Conservation (phyloP, 2,888 invertebrate species). For the Pyrrhia umbra region DNA sequence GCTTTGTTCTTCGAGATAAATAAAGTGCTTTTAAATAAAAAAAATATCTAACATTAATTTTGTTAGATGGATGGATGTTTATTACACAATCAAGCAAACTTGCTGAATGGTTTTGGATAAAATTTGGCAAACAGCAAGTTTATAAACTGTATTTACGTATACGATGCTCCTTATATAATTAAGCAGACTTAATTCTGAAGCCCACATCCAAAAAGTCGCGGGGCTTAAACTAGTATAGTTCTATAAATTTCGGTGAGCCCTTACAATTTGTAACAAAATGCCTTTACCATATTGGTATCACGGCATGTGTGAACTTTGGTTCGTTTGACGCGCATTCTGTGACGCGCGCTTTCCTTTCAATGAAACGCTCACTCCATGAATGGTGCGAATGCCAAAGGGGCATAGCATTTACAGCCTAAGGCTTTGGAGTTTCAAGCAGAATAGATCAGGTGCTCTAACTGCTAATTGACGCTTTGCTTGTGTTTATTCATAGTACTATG, state of each 20-base stretch:
- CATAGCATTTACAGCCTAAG: constrained; percentile 6
- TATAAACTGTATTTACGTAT: too few relatives aligned
- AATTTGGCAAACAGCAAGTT: too few relatives aligned
- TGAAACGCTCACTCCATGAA: constrained; percentile 9
- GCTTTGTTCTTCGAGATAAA: background rate
- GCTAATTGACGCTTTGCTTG: constrained; percentile 4
- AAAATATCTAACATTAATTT: too few relatives aligned
- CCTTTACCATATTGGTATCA: constrained; percentile 25
- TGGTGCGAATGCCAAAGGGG: constrained; percentile 6
- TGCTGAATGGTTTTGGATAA: too few relatives aligned
- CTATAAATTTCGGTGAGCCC: too few relatives aligned
- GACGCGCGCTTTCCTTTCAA: constrained; percentile 21
- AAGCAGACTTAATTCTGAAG: too few relatives aligned
- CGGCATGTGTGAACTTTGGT: constrained; percentile 5
- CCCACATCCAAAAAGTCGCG: too few relatives aligned
- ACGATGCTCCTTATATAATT: too few relatives aligned
- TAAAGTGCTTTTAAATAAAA: constrained; percentile 9
- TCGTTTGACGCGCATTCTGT: constrained; percentile 28
- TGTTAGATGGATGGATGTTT: too few relatives aligned
- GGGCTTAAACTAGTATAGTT: too few relatives aligned
- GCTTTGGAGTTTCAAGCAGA: constrained; percentile 11
- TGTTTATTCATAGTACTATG: background rate
- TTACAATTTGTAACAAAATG: constrained; percentile 7
- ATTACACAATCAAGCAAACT: too few relatives aligned
- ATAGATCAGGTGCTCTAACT: constrained; percentile 5